Evolutionary conservation across 1,140 invertebrate species (phyloP).

Genomic region (Rhyacophila brunnea): DNA sequence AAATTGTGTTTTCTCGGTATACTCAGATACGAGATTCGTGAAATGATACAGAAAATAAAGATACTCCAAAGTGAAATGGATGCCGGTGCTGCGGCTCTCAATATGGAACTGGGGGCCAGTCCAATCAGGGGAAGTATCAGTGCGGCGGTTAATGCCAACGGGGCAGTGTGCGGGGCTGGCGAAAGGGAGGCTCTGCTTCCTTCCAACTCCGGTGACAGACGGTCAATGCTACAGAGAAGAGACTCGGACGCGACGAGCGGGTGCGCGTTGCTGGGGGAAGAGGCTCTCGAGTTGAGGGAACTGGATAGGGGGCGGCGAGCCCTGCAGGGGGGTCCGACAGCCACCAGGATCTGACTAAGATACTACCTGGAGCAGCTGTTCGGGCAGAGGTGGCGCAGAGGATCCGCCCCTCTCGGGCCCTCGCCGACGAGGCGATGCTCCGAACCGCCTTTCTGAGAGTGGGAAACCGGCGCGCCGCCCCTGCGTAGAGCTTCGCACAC

Average conservation of each 20-base stretch:
- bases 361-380: conserved; percentile 60
- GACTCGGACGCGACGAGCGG: conserved; percentile 66
- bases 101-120: conserved; percentile 47
- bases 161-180: conserved; percentile 42
- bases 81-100: conserved; percentile 36
- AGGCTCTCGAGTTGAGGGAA: conserved; percentile 58
- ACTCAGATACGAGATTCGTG: conserved; percentile 78
- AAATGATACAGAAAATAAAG: conserved; percentile 88
- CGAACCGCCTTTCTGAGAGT: conserved; percentile 38
- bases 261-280: conserved; percentile 60
- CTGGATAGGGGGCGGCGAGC: conserved; percentile 60
- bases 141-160: conserved; percentile 50
- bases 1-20: conserved; percentile 89
- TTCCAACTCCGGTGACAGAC: conserved; percentile 44
- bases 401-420: conserved; percentile 47
- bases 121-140: conserved; percentile 51
- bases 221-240: conserved; percentile 56
- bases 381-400: conserved; percentile 58
- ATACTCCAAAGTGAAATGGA: conserved; percentile 58
- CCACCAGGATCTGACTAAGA: conserved; percentile 64
- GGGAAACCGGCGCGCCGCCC: conserved; percentile 38
- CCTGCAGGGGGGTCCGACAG: conserved; percentile 55
- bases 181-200: conserved; percentile 55
- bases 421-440: conserved; percentile 42
- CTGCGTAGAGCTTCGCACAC: too few species aligned